A percentile compares a stretch with the other conserved stretches of the same genome.
phyloP scores from a whole-genome alignment of 2,797 vertebrate genomes.

The Denticeps clupeoides region DNA sequence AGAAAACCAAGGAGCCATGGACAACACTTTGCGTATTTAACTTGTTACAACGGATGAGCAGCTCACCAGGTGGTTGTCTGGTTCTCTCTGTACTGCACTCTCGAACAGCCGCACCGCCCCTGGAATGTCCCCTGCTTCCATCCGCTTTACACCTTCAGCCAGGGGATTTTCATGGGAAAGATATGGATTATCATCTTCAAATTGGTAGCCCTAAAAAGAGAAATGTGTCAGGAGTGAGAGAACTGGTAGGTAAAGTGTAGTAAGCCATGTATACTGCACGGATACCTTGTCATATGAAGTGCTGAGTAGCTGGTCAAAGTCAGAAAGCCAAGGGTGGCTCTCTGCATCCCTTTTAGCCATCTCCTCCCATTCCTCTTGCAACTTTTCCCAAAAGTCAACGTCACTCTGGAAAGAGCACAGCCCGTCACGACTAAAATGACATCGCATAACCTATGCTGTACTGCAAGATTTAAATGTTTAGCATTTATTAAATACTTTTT shows the following conservation, averaged over 20 bases:
- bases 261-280: too few relatives aligned
- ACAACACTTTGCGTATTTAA: neutral
- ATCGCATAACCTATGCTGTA: too few relatives aligned
- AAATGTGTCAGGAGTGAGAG: neutral
- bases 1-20: neutral
- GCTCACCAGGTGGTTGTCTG: constrained; percentile 88
- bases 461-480: too few relatives aligned
- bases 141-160: constrained; percentile 77
- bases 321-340: constrained; percentile 94
- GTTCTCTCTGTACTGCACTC: constrained; percentile 83
- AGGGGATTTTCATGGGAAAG: constrained; percentile 80
- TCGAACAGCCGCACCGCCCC: constrained; percentile 93
- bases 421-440: neutral
- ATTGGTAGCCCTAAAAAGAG: constrained; percentile 78
- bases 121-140: constrained; percentile 87
- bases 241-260: neutral
- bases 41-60: neutral
- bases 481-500: too few relatives aligned
- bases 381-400: constrained; percentile 98
- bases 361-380: constrained; percentile 98
- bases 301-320: constrained; percentile 82
- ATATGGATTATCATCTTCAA: constrained; percentile 91
- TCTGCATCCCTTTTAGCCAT: constrained; percentile 96
- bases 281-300: constrained; percentile 87
- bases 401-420: constrained; percentile 69